These are phyloP conservation scores for Gymnogyps californianus DNA, from an alignment of 2,113 vertebrate genomes.

Conservation along the genomic window DNA sequence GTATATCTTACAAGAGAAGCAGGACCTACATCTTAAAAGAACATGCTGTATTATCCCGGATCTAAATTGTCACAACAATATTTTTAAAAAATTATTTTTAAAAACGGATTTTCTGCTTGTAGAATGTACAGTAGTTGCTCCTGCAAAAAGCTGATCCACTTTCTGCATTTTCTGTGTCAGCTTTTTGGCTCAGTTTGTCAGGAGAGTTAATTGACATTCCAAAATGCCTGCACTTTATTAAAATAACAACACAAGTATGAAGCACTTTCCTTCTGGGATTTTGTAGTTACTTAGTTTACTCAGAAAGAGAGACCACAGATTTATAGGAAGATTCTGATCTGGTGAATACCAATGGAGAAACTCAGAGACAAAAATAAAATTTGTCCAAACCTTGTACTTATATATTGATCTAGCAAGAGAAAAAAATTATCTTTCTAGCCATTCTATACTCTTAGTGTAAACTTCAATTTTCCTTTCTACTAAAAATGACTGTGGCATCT, in stretches of 20 bases:
- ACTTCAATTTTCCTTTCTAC: background rate
- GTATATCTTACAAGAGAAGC: background rate
- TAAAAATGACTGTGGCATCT: background rate
- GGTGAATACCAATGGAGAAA: background rate
- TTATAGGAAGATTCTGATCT: background rate
- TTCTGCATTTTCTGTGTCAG: background rate
- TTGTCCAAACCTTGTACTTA: background rate
- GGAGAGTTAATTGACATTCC: background rate
- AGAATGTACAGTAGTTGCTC: background rate
- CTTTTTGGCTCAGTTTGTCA: background rate
- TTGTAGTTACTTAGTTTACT: background rate
- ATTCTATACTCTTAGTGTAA: background rate
- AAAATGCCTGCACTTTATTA: background rate
- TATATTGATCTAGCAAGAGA: background rate
- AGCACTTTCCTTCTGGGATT: background rate
- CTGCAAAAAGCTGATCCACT: background rate
- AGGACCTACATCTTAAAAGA: background rate
- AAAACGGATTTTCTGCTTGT: background rate
- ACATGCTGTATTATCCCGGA: background rate
- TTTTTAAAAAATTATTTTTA: background rate
- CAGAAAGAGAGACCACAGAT: background rate
- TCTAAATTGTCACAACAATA: background rate
- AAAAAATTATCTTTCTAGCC: background rate
- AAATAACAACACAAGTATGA: background rate
- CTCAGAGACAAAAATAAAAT: background rate